Conservation (phyloP, 2,113 vertebrate genomes). For the Myotis lucifugus region DNA sequence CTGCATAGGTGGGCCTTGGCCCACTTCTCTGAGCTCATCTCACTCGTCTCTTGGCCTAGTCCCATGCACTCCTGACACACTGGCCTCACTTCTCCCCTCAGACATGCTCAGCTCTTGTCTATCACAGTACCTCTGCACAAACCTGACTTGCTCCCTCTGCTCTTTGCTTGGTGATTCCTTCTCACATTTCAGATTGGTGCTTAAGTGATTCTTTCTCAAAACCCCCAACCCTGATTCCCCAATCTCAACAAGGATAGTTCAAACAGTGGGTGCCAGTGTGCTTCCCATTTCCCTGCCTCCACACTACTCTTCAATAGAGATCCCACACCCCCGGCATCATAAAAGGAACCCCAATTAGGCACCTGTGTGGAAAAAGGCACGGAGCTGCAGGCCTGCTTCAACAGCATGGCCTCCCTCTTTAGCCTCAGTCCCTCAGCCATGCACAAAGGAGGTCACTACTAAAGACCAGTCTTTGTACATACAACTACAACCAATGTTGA, state of each 20-base stretch:
- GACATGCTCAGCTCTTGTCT: background rate
- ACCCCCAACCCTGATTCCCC: background rate
- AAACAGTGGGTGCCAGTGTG: background rate
- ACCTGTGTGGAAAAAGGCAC: background rate
- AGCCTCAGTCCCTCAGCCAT: background rate
- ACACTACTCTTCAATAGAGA: background rate
- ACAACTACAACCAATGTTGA: background rate
- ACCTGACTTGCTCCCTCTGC: background rate
- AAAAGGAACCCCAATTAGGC: background rate
- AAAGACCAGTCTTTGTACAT: background rate
- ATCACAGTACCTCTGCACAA: background rate
- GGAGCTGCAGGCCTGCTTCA: background rate
- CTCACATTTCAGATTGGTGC: background rate
- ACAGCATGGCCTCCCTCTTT: background rate
- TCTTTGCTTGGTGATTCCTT: background rate
- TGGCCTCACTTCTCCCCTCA: background rate
- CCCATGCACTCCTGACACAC: background rate
- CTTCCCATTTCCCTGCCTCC: background rate
- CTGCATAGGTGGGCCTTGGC: background rate
- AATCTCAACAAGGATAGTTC: background rate
- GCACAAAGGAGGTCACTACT: background rate
- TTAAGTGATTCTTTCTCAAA: constrained; percentile 27
- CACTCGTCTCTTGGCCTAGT: background rate
- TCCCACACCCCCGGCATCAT: background rate
- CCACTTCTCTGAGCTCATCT: background rate